Percentiles rank a stretch among this genome's conserved stretches.
These are phyloP conservation scores for Harpalus rubripes DNA, from an alignment of 2,888 invertebrate genomes.

Conservation along the genomic window DNA sequence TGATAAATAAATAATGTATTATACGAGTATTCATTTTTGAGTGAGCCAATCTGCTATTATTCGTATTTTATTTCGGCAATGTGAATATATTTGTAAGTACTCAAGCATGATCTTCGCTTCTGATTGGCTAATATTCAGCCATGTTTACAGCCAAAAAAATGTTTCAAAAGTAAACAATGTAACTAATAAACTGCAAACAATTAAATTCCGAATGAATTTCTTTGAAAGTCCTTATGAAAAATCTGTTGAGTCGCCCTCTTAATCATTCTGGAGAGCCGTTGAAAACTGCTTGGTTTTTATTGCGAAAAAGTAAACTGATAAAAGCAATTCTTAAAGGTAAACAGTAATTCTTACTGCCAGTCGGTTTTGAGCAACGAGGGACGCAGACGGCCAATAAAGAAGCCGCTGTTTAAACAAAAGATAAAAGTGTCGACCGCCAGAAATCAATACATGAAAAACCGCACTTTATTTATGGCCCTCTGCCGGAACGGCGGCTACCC, in stretches of 20 bases:
- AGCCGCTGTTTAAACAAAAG: constrained; percentile 66
- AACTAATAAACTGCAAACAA: too few species aligned
- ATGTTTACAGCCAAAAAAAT: too few species aligned
- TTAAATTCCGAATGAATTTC: too few species aligned
- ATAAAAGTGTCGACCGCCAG: constrained; percentile 63
- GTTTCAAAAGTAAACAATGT: too few species aligned
- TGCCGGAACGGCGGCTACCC: constrained; percentile 35
- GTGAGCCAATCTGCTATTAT: too few species aligned
- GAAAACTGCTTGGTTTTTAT: constrained; percentile 6
- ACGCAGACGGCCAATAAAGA: constrained; percentile 59
- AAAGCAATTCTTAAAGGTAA: constrained; percentile 57
- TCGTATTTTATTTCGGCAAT: too few species aligned
- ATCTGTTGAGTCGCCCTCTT: not conserved
- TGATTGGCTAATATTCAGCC: too few species aligned
- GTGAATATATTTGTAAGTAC: too few species aligned
- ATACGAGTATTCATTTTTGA: too few species aligned
- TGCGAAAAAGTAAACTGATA: constrained; percentile 27
- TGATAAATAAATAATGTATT: too few species aligned
- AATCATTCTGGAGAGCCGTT: constrained; percentile 20
- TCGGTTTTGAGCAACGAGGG: constrained; percentile 38
- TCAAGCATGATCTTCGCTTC: too few species aligned
- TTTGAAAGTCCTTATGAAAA: not conserved
- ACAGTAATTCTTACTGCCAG: constrained; percentile 59
- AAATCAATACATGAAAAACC: constrained; percentile 66
- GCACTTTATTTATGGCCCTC: constrained; percentile 63